Evolutionary conservation across 1,140 invertebrate genomes (phyloP).

Genomic region (Panagrolaimus sp.): DNA sequence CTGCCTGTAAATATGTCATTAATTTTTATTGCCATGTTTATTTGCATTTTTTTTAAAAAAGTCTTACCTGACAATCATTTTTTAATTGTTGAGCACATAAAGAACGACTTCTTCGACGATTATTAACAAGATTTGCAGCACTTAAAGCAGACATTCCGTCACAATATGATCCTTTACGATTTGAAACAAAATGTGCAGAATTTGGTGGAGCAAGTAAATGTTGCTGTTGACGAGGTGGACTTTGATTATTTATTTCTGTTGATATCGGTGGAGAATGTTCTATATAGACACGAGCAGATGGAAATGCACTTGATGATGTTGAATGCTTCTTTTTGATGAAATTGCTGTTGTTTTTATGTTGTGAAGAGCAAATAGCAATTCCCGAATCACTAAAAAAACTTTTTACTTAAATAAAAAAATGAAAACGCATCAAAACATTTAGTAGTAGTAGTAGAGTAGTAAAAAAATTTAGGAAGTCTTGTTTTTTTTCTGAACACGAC

Average conservation of each 20-base stretch:
- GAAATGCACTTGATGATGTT: background rate
- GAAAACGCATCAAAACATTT: no score
- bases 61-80: slow-evolving; percentile 29
- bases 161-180: slow-evolving; percentile 7
- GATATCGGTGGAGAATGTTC: slow-evolving; percentile 3
- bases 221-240: background rate
- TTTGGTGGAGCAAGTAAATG: slow-evolving; percentile 6
- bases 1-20: slow-evolving; percentile 4
- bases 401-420: no score
- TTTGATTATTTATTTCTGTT: slow-evolving; percentile 2
- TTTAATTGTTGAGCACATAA: slow-evolving; percentile 28
- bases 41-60: background rate
- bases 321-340: slow-evolving; percentile 15
- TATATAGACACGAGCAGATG: slow-evolving; percentile 1
- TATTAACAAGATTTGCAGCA: background rate
- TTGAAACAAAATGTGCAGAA: background rate
- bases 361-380: slow-evolving; percentile 9
- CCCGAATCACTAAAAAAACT: slow-evolving; percentile 4
- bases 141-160: background rate
- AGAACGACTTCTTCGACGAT: slow-evolving; percentile 25
- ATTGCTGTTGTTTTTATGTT: background rate
- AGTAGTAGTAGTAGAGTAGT: no score
- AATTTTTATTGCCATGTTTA: background rate
- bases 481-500: no score
- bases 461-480: no score